A percentile compares a stretch with the other conserved stretches of the same genome.
phyloP scores from a whole-genome alignment of 2,113 vertebrate species.

The Dicentrarchus labrax region DNA sequence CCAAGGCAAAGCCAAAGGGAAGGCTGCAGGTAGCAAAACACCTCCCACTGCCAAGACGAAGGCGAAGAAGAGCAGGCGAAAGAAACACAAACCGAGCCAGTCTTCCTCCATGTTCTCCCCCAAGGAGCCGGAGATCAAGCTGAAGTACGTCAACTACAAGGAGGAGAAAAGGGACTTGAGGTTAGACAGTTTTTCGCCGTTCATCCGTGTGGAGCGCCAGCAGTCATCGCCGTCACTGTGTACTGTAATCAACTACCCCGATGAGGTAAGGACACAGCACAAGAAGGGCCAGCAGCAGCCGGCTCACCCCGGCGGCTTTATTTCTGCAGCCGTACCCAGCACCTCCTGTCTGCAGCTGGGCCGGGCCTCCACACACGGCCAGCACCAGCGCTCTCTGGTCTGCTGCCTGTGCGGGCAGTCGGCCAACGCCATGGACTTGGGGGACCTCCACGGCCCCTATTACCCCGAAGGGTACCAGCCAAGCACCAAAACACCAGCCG shows the following conservation, averaged over 20 bases:
- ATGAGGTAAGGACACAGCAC: conserved; percentile 68
- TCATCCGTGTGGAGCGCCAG: conserved; percentile 71
- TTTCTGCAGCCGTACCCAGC: conserved; percentile 75
- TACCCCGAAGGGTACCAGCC: conserved; percentile 82
- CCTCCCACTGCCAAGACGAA: conserved; percentile 68
- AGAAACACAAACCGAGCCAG: conserved; percentile 54
- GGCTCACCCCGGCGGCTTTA: conserved; percentile 39
- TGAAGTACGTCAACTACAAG: conserved; percentile 82
- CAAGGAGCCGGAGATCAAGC: conserved; percentile 85
- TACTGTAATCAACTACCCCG: conserved; percentile 82
- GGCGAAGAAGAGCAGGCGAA: conserved; percentile 70
- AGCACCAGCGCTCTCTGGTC: conserved; percentile 69
- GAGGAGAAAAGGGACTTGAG: conserved; percentile 79
- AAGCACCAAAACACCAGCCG: conserved; percentile 56
- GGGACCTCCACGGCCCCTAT: conserved; percentile 87
- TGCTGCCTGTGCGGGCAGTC: conserved; percentile 85
- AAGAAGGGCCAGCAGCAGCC: conserved; percentile 72
- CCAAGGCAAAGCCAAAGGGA: conserved; percentile 50
- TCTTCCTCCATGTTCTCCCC: conserved; percentile 78
- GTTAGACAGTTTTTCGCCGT: conserved; percentile 80
- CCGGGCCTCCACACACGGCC: conserved; percentile 65
- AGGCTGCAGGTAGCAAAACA: conserved; percentile 35
- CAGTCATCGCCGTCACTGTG: conserved; percentile 67
- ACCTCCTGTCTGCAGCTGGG: conserved; percentile 82
- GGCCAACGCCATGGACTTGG: conserved; percentile 85